Conservation (phyloP, 2,113 vertebrate genomes). For the Equus quagga region DNA sequence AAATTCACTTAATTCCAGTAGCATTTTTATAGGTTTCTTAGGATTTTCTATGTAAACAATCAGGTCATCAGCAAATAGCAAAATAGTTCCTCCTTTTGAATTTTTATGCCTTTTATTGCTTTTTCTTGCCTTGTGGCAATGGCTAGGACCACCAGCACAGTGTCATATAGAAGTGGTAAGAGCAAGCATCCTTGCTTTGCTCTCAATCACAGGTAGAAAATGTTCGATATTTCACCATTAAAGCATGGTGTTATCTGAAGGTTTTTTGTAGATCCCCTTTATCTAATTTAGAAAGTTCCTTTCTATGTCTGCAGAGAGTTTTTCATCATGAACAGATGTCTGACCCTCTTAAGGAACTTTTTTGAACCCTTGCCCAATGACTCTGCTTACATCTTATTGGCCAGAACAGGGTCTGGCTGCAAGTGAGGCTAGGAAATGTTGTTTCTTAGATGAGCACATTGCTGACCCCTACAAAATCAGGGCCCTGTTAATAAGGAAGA, state of each 20-base stretch:
- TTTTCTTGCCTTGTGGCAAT: background rate
- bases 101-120: background rate
- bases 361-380: background rate
- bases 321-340: background rate
- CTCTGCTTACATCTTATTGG: background rate
- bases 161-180: background rate
- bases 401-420: background rate
- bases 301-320: background rate
- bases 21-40: background rate
- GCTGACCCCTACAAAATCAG: background rate
- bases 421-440: background rate
- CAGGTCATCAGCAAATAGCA: background rate
- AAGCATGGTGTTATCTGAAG: background rate
- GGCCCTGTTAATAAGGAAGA: background rate
- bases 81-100: background rate
- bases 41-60: background rate
- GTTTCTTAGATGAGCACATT: background rate
- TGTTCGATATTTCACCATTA: background rate
- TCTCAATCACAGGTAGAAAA: background rate
- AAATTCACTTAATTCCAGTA: background rate
- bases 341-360: background rate
- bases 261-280: background rate
- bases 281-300: background rate
- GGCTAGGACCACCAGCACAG: background rate
- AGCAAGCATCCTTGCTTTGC: background rate